Evolutionary conservation across 2,113 vertebrate species (phyloP).

Genomic region (Myiagra hebetior): DNA sequence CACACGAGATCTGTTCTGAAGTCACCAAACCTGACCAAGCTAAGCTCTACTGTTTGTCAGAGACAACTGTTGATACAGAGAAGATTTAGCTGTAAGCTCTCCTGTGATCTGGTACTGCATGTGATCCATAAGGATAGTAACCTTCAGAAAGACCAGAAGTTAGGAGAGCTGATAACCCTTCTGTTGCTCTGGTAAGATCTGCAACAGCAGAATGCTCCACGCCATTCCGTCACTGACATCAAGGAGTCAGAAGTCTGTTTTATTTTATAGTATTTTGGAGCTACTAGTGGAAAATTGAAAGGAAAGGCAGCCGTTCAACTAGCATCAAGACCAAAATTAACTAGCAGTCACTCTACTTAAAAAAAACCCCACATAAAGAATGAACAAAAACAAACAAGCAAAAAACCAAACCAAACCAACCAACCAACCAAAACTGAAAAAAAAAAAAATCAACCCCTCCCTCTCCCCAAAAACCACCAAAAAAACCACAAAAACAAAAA

Average conservation of each 20-base stretch:
- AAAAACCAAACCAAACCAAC: neutral
- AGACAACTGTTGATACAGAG: fast-evolving
- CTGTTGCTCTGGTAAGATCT: neutral
- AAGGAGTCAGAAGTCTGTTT: neutral
- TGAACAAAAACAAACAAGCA: neutral
- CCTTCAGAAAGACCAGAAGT: neutral
- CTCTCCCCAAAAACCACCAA: neutral
- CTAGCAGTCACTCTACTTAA: neutral
- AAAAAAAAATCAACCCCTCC: neutral
- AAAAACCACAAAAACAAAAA: neutral
- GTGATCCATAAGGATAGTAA: neutral
- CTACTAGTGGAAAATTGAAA: neutral
- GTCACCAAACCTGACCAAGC: neutral
- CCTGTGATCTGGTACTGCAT: neutral
- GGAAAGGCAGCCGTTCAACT: neutral
- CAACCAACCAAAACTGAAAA: neutral
- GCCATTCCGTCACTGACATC: neutral
- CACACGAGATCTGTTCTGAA: neutral
- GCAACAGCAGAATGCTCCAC: neutral
- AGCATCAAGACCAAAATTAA: neutral
- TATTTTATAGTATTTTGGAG: neutral
- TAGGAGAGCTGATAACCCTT: neutral
- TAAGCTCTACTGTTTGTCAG: neutral
- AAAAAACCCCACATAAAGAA: too few relatives aligned
- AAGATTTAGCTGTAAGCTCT: neutral